Evolutionary conservation across 2,797 vertebrate species (phyloP).

Genomic region (Eurystomus glaucurus): DNA sequence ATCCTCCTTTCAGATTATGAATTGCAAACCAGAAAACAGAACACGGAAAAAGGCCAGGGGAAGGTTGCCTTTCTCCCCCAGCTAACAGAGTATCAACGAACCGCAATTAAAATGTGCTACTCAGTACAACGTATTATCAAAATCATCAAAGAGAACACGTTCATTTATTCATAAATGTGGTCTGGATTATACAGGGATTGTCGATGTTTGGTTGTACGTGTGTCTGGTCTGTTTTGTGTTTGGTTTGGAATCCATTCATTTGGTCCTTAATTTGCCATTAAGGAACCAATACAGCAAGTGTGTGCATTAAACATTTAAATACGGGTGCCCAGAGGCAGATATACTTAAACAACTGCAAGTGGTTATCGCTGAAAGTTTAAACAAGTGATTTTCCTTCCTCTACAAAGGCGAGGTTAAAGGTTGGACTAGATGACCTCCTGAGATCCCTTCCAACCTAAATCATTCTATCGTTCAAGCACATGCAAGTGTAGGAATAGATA

Average conservation of each 20-base stretch:
- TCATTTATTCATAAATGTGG: slow-evolving; percentile 57
- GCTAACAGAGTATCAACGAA: slow-evolving; percentile 31
- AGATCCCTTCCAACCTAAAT: neutral
- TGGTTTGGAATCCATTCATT: slow-evolving; percentile 66
- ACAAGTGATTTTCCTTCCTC: slow-evolving; percentile 59
- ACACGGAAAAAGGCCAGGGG: neutral
- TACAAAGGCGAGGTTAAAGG: slow-evolving; percentile 37
- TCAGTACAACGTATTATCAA: slow-evolving; percentile 35
- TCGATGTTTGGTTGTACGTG: slow-evolving; percentile 2
- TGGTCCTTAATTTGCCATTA: slow-evolving; percentile 70
- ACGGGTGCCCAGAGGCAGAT: slow-evolving; percentile 18
- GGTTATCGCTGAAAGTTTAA: slow-evolving; percentile 45
- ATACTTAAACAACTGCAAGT: slow-evolving; percentile 52
- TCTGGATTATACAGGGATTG: slow-evolving; percentile 54
- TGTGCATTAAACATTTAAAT: slow-evolving; percentile 59
- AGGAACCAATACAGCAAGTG: slow-evolving; percentile 67
- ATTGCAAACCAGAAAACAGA: slow-evolving; percentile 42
- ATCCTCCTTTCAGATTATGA: neutral
- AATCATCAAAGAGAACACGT: slow-evolving; percentile 39
- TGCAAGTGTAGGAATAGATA: neutral
- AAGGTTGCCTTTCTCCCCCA: slow-evolving; percentile 28
- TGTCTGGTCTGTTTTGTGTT: slow-evolving; percentile 62
- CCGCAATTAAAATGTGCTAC: slow-evolving; percentile 33
- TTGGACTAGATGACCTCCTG: neutral
- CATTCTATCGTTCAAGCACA: neutral